Conservation (phyloP, 2,113 vertebrate genomes). For the Podarcis cretensis region DNA sequence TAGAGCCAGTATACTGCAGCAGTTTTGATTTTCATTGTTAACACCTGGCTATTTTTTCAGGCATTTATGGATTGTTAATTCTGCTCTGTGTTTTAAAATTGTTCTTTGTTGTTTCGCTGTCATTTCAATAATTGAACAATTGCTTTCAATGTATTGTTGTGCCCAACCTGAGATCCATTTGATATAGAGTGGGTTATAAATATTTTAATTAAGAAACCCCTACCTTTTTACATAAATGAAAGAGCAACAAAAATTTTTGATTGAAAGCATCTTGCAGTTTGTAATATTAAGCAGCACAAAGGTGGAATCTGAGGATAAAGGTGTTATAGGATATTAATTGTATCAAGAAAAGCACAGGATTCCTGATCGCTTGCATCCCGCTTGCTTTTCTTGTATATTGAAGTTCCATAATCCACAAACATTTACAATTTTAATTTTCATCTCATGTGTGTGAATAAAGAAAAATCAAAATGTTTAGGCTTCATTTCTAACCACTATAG, state of each 20-base stretch:
- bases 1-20: too few species aligned
- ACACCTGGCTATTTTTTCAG: too few species aligned
- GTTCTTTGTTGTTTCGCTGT: too few species aligned
- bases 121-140: too few species aligned
- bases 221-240: not conserved
- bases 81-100: too few species aligned
- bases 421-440: conserved; percentile 46
- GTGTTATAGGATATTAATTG: not conserved
- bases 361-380: conserved; percentile 15
- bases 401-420: conserved; percentile 26
- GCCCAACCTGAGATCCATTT: too few species aligned
- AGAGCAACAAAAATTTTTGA: not conserved
- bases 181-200: too few species aligned
- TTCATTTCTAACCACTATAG: conserved; percentile 52
- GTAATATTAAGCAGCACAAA: not conserved
- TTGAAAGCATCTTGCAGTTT: not conserved
- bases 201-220: not conserved
- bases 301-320: not conserved
- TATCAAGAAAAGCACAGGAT: not conserved
- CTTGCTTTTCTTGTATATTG: conserved; percentile 25
- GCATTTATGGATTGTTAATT: too few species aligned
- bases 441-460: conserved; percentile 59
- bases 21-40: too few species aligned
- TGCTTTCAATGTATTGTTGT: too few species aligned
- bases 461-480: conserved; percentile 42